These are phyloP conservation scores for Sapajus apella DNA, from an alignment of 2,113 vertebrate genomes.

Conservation along the genomic window DNA sequence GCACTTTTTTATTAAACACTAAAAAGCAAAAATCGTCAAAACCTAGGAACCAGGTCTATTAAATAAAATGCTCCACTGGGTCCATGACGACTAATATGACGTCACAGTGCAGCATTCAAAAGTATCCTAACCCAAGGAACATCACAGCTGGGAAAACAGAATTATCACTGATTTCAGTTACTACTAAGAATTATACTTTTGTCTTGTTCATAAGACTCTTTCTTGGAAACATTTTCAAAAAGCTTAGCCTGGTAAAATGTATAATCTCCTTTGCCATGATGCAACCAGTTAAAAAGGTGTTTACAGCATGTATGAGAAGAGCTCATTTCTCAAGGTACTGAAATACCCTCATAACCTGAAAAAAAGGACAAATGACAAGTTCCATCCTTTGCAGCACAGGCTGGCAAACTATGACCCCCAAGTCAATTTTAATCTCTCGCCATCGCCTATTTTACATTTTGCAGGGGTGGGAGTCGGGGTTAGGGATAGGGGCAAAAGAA, in stretches of 20 bases:
- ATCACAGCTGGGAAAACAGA: not conserved
- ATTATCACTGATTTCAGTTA: not conserved
- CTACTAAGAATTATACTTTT: not conserved
- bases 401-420: not conserved
- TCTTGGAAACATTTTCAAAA: not conserved
- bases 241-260: not conserved
- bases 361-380: not conserved
- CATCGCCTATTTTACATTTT: not conserved
- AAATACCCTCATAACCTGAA: not conserved
- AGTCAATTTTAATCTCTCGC: not conserved
- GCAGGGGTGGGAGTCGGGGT: too few relatives aligned
- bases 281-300: not conserved
- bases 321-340: not conserved
- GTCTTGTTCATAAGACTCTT: not conserved
- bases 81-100: not conserved
- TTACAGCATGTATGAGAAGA: not conserved
- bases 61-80: not conserved
- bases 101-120: not conserved
- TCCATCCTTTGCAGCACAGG: not conserved
- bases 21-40: not conserved
- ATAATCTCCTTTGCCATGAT: not conserved
- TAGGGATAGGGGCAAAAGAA: not conserved
- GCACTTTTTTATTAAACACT: not conserved
- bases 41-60: not conserved
- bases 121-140: not conserved